Conservation (phyloP, 2,888 invertebrate genomes). For the Parapristionchus giblindavisi region DNA sequence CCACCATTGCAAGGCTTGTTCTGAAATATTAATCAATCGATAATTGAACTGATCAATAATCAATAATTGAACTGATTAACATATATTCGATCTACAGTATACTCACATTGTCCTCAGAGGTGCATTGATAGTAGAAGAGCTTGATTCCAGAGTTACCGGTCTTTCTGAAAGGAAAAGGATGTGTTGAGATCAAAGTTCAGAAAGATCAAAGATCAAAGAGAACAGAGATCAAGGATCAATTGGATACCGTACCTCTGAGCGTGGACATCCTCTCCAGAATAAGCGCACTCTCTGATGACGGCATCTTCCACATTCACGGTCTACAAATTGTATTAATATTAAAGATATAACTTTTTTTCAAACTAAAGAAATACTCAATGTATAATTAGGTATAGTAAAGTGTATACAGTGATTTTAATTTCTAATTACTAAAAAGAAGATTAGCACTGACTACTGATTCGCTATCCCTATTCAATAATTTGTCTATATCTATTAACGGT, state of each 20-base stretch:
- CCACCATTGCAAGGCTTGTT: conserved; percentile 11
- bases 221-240: conserved; percentile 4
- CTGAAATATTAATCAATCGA: not conserved
- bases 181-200: not conserved
- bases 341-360: too few relatives aligned
- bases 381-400: too few relatives aligned
- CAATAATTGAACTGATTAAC: not conserved
- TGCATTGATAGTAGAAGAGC: conserved; percentile 71
- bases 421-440: too few relatives aligned
- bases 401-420: too few relatives aligned
- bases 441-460: too few relatives aligned
- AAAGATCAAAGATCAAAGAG: not conserved
- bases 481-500: too few relatives aligned
- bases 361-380: too few relatives aligned
- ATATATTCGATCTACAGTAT: not conserved
- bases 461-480: too few relatives aligned
- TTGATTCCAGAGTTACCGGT: conserved; percentile 66
- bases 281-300: conserved; percentile 65
- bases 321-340: too few relatives aligned
- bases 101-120: conserved; percentile 44
- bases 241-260: conserved; percentile 40
- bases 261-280: conserved; percentile 60
- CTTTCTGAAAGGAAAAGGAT: conserved; percentile 45
- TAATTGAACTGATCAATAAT: not conserved
- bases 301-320: conserved; percentile 53